phyloP scores from a whole-genome alignment of 2,888 invertebrate species.

The Fissipunctia ypsillon region DNA sequence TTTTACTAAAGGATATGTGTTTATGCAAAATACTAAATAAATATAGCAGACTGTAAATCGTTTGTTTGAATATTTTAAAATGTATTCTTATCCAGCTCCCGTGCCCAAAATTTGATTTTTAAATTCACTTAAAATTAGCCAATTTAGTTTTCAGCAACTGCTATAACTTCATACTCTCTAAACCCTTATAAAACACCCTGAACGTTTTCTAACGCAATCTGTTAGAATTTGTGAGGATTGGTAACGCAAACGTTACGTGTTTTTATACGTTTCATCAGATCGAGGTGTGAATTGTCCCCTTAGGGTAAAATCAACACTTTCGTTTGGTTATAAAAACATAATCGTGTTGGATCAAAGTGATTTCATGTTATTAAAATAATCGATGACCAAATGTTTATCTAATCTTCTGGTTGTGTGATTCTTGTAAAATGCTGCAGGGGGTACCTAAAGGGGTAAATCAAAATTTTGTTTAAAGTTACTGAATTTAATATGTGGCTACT shows the following conservation, averaged over 20 bases:
- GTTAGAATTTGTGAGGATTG: not conserved
- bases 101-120: constrained; percentile 43
- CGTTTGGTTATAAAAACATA: constrained; percentile 66
- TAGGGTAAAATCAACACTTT: constrained; percentile 81
- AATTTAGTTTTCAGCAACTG: constrained; percentile 58
- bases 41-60: constrained; percentile 13
- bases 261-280: constrained; percentile 35
- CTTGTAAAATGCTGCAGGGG: constrained; percentile 39
- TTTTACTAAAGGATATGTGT: not conserved
- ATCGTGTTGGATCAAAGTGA: constrained; percentile 67
- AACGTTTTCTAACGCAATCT: constrained; percentile 31
- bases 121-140: constrained; percentile 31
- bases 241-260: constrained; percentile 56
- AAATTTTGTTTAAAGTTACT: constrained; percentile 1
- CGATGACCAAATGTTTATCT: constrained; percentile 69
- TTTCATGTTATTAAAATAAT: constrained; percentile 79
- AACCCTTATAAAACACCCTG: not conserved
- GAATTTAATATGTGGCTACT: constrained; percentile 6
- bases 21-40: constrained; percentile 36
- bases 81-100: constrained; percentile 51
- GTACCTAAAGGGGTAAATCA: not conserved
- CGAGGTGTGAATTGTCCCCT: constrained; percentile 77
- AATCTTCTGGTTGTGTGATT: constrained; percentile 33
- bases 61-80: constrained; percentile 27
- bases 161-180: constrained; percentile 18